phyloP scores from a whole-genome alignment of 1,140 invertebrate species.

The Drosophila gunungcola region DNA sequence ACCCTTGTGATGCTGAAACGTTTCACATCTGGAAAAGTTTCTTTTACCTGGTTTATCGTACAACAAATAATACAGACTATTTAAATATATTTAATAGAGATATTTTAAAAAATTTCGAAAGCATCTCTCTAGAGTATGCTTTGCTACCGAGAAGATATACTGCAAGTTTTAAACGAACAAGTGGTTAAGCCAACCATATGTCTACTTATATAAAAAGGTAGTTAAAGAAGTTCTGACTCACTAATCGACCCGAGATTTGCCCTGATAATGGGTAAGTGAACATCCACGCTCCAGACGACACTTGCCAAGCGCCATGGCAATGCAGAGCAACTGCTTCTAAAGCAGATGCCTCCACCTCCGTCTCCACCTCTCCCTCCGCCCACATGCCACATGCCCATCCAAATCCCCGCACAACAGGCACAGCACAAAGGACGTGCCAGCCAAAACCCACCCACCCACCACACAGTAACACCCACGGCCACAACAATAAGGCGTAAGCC shows the following conservation, averaged over 20 bases:
- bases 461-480: conserved; percentile 42
- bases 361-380: not conserved
- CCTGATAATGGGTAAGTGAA: conserved; percentile 24
- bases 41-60: too few species aligned
- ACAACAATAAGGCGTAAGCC: conserved; percentile 59
- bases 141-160: too few species aligned
- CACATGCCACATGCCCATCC: conserved; percentile 12
- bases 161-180: not conserved
- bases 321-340: conserved; percentile 52
- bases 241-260: conserved; percentile 15
- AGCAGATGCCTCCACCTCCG: conserved; percentile 6
- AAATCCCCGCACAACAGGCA: conserved; percentile 18
- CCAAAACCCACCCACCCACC: not conserved
- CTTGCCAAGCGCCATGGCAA: conserved; percentile 75
- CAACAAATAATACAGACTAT: too few species aligned
- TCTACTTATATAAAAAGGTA: not conserved
- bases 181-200: not conserved
- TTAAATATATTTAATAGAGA: too few species aligned
- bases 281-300: conserved; percentile 75
- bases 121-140: too few species aligned
- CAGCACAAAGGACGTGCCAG: conserved; percentile 30
- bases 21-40: too few species aligned
- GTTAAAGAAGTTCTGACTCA: not conserved
- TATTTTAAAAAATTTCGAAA: too few species aligned
- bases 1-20: too few species aligned